phyloP scores from a whole-genome alignment of 2,797 vertebrate genomes.

The Sparus aurata region DNA sequence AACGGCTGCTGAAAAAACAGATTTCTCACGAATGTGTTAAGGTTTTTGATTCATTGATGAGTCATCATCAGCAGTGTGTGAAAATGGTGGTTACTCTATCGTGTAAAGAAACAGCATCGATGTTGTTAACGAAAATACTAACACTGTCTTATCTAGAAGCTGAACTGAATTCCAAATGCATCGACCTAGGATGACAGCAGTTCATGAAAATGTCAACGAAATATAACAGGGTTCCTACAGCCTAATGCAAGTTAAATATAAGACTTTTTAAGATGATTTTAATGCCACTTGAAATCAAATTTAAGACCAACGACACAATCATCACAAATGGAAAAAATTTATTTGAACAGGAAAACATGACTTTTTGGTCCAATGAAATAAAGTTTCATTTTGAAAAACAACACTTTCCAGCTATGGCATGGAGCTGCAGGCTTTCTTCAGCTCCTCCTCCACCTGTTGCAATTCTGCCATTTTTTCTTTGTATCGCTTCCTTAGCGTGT shows the following conservation, averaged over 20 bases:
- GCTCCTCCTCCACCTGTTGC: conserved; percentile 2
- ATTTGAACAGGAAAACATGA: neutral
- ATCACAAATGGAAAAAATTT: neutral
- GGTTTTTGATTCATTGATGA: neutral
- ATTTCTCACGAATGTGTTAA: neutral
- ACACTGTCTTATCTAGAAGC: neutral
- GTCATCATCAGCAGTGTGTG: neutral
- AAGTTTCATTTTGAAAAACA: neutral
- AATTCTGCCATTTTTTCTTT: conserved; percentile 20
- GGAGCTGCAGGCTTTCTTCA: neutral
- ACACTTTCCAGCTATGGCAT: neutral
- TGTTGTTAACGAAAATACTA: neutral
- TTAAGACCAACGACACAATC: neutral
- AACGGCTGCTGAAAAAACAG: neutral
- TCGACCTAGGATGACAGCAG: no score
- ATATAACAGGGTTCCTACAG: no score
- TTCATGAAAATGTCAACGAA: no score
- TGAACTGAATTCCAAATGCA: neutral
- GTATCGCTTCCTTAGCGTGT: neutral
- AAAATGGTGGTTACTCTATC: conserved; percentile 7
- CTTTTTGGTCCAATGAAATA: neutral
- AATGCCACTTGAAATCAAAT: neutral
- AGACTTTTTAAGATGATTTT: no score
- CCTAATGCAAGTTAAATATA: no score
- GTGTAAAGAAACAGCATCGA: neutral